Percentiles rank a stretch among this genome's conserved stretches.
phyloP scores from a whole-genome alignment of 1,140 invertebrate species.

The Tribolium madens region DNA sequence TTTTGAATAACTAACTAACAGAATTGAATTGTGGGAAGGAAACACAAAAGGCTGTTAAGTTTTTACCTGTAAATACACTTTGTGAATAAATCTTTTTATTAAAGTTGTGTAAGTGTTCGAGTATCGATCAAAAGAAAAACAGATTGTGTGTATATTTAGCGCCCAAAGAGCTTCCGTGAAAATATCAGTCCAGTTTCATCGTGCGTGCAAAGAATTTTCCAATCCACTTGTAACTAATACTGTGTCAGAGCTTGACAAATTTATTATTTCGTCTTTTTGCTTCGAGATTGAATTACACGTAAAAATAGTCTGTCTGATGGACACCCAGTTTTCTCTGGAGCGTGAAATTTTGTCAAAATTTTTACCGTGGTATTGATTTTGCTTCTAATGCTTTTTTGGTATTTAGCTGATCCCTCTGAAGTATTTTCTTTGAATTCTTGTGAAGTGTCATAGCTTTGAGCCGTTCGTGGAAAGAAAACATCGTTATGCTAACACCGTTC shows the following conservation, averaged over 20 bases:
- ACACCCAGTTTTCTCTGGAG: neutral
- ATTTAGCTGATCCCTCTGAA: slow-evolving; percentile 5
- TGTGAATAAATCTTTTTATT: neutral
- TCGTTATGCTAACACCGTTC: slow-evolving; percentile 30
- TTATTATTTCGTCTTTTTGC: slow-evolving; percentile 41
- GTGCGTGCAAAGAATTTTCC: slow-evolving; percentile 44
- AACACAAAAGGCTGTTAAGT: neutral
- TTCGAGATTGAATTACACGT: slow-evolving; percentile 23
- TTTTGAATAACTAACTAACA: neutral
- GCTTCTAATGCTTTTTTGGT: slow-evolving; percentile 4
- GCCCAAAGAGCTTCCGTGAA: slow-evolving; percentile 2
- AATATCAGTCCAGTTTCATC: slow-evolving; percentile 43
- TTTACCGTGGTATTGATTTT: neutral
- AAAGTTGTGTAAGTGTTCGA: neutral
- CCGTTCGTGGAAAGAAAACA: slow-evolving; percentile 6
- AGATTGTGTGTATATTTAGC: slow-evolving; percentile 4
- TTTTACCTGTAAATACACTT: neutral
- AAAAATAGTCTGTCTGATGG: slow-evolving; percentile 14
- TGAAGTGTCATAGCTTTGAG: slow-evolving; percentile 18
- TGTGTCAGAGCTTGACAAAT: slow-evolving; percentile 37
- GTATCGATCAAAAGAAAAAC: neutral
- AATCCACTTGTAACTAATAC: slow-evolving; percentile 42
- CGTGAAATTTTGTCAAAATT: neutral
- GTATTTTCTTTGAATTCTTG: slow-evolving; percentile 10
- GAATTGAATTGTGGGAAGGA: neutral